Percentiles rank a stretch among this genome's conserved stretches.
Conservation (phyloP, 2,888 invertebrate genomes). For the Cataglyphis cursor region DNA sequence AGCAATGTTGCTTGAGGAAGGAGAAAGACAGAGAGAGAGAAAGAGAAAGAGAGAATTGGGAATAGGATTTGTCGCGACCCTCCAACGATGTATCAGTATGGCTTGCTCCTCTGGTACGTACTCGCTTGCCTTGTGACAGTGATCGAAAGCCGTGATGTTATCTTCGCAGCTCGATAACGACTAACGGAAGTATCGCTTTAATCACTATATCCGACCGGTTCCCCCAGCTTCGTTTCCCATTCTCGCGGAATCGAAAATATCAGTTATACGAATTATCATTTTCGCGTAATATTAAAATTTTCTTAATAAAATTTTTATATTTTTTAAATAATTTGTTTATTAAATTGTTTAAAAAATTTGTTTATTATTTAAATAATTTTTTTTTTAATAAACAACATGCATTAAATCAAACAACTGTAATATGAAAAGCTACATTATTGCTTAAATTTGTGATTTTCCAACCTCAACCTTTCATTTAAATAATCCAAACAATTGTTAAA, state of each 20-base stretch:
- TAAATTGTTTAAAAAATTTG: too few species aligned
- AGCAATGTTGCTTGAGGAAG: neutral
- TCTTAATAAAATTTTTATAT: neutral
- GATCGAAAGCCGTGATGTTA: conserved; percentile 83
- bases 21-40: neutral
- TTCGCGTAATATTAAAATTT: conserved; percentile 42
- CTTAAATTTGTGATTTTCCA: conserved; percentile 29
- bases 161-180: conserved; percentile 81
- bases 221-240: conserved; percentile 59
- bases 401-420: neutral
- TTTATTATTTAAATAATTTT: neutral
- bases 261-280: conserved; percentile 36
- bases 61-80: conserved; percentile 40
- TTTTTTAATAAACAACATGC: neutral
- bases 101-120: conserved; percentile 65
- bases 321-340: neutral
- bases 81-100: conserved; percentile 64
- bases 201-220: conserved; percentile 83
- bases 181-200: conserved; percentile 85
- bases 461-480: conserved; percentile 9
- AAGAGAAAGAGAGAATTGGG: neutral
- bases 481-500: neutral
- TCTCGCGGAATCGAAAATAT: neutral
- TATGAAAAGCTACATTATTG: too few species aligned
- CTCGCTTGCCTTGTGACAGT: conserved; percentile 79